Base-by-base conservation (phyloP, 2,888 invertebrate species). In the Dryomyza anilis region DNA sequence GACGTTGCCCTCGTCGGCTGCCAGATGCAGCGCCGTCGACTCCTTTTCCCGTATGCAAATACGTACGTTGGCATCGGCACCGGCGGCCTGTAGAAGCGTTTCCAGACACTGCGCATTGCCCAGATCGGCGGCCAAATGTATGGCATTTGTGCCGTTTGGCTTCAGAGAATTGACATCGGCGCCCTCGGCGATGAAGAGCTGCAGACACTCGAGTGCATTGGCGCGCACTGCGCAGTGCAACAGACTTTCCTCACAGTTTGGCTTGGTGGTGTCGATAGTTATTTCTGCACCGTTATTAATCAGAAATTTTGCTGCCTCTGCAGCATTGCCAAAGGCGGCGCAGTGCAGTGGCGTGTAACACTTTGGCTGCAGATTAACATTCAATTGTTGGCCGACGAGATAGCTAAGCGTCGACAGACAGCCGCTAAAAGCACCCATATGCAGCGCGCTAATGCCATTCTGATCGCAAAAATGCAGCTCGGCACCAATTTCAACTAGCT, bases 251-350 rank as follows among this genome's bases (percentile, higher is more conserved):
- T 91, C 91, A 74, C 88, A 88, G 74, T 89, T 88, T n/a, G 81
- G 84, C 5, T 87, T 87, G 71, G 86, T 90, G 25, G 88, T 89
- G 46, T 91, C 88, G 63, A 89, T 85, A 68, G 88, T 87, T 55
- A 93, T 88, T 67, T 88, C 86, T 60, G 93, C 89, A 21, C 90
- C 91, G 69, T 87, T 87, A 68, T 87, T 88, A 68, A 95, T 86
- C 67, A 96, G 87, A 76, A 93, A 87, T 81, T 89, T 89, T 63
- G 92, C 91, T 14, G 93, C 93, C 75, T 91, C 89, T 60, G 90
- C 87, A 68, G 94, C 90, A 77, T 95, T 93, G 14, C 95, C 93
- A 83, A 94, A 94, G 33, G 95, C 94, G 14, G 95, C 93, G 79
- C 93, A 94, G 81, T 96, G 95, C 65, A 96, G 86, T 1, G 95